phyloP scores from a whole-genome alignment of 1,140 invertebrate genomes.

The Eufriesea mexicana region DNA sequence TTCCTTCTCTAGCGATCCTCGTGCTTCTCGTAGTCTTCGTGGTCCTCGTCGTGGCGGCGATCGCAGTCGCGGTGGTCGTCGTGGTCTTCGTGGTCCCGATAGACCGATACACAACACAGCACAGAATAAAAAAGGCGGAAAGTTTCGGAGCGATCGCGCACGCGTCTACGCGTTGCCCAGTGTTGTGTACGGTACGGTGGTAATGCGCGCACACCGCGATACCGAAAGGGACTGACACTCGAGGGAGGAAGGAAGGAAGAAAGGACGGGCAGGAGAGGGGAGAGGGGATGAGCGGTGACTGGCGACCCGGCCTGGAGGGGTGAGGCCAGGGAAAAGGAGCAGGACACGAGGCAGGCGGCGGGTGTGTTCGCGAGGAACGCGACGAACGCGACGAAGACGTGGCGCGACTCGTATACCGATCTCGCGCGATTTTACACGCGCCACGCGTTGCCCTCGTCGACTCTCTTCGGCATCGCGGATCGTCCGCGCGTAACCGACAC shows the following conservation, averaged over 20 bases:
- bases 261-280: background rate
- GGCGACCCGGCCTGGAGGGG: background rate
- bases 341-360: background rate
- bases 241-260: conserved; percentile 13
- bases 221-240: conserved; percentile 19
- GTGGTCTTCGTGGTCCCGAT: no score
- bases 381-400: background rate
- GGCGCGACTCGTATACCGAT: background rate
- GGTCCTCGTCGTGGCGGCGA: no score
- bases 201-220: conserved; percentile 34
- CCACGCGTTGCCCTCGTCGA: background rate
- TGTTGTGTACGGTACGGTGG: background rate
- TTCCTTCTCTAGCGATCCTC: no score
- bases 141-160: background rate
- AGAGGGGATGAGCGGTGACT: background rate
- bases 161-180: background rate
- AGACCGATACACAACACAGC: background rate
- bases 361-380: background rate
- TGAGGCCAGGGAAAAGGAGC: background rate
- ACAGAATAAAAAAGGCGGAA: background rate
- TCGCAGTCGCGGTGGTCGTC: no score
- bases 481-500: no score
- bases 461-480: background rate
- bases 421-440: background rate
- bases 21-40: no score